These are phyloP conservation scores for Andrena flavipes DNA, from an alignment of 2,888 invertebrate genomes.

Conservation along the genomic window DNA sequence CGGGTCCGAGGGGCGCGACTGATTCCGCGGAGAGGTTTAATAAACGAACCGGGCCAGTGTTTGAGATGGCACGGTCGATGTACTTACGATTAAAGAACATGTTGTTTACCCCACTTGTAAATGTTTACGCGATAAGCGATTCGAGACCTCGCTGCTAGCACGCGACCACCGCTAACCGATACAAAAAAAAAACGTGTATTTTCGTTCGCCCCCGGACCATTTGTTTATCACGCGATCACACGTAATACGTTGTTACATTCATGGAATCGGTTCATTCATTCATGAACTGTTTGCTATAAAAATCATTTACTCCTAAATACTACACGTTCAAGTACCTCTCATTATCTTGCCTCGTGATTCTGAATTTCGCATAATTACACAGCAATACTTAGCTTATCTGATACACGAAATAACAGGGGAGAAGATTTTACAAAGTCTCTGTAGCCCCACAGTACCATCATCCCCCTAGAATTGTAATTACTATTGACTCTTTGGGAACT, in stretches of 20 bases:
- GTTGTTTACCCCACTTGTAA: conserved; percentile 78
- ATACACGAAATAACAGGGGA: no score
- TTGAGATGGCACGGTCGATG: conserved; percentile 62
- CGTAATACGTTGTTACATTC: conserved; percentile 36
- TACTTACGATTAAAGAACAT: conserved; percentile 77
- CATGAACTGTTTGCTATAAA: neutral
- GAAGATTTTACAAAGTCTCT: no score
- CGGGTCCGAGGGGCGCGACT: neutral
- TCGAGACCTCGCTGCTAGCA: conserved; percentile 71
- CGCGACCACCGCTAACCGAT: conserved; percentile 57
- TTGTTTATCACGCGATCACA: conserved; percentile 48
- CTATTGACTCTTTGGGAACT: no score
- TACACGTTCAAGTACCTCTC: no score
- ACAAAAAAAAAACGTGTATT: conserved; percentile 54
- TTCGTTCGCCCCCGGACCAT: conserved; percentile 45
- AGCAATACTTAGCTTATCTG: no score
- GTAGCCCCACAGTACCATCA: no score
- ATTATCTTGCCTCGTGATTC: no score
- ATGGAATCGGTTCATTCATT: conserved; percentile 39
- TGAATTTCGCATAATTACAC: no score
- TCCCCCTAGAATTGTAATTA: no score
- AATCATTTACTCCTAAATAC: no score
- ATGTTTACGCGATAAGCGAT: conserved; percentile 80
- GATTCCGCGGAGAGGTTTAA: conserved; percentile 56
- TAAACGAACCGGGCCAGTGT: conserved; percentile 59